Base-by-base conservation (phyloP, 2,888 invertebrate species). In the Thymelicus sylvestris region DNA sequence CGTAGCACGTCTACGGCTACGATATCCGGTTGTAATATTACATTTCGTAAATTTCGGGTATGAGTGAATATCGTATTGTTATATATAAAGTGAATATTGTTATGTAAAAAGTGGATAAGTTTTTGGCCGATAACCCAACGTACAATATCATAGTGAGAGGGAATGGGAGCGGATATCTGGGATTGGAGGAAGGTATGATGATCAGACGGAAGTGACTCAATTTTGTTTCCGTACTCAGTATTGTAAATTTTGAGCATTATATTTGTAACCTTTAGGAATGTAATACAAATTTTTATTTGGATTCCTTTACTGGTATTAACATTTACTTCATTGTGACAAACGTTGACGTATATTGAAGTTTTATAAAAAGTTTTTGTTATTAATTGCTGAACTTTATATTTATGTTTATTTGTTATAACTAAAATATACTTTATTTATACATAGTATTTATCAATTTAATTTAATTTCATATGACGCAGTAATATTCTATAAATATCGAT, bases 101-200 rank as follows among this genome's bases (percentile, higher is more conserved):
- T 85, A 91, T 91, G 90, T 92, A 90, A 91, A 91, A 90, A 91
- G 93, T 93, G 93, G 93, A 92, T 91, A 91, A 87, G 86, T 89
- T 92, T 82, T 73, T 91, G 77, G 86, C 84, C 79, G 88, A 87
- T 75, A 85, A 84, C 84, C 90, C 86, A 79, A 92, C 93, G 92
- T 92, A 91, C 90, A 92, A 92, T 92, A 92, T 89, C 89, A 91
- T 93, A 85, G 91, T 89, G 90, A 88, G 86, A 90, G 89, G 88
- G 74, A 93, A 93, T 93, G 93, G 80, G 76, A 90, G 85, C 80
- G 81, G 84, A 73, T 81, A 90, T 75, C 89, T 88, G 77, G 93
- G 91, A 84, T 83, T 86, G 81, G 93, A 92, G 85, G 93, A 73
- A 73, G 71, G 71, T 59, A 68, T 74, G 72, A 55, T 73, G 24